Evolutionary conservation across 2,797 vertebrate species (phyloP).

Genomic region (Acrossocheilus wenchowensis): DNA sequence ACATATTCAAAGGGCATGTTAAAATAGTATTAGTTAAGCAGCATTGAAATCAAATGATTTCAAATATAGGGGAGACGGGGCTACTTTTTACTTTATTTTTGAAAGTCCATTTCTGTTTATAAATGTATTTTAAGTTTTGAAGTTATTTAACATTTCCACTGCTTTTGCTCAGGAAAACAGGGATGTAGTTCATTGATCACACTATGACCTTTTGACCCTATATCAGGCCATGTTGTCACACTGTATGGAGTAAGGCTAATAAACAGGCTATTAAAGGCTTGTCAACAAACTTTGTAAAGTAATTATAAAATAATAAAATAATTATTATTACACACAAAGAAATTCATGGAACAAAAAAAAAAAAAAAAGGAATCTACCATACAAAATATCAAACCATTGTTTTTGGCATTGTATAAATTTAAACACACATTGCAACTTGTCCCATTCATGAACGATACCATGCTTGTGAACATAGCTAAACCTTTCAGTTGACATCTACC

Average conservation of each 20-base stretch:
- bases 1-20: not conserved
- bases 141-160: not conserved
- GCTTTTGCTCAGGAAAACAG: not conserved
- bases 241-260: not conserved
- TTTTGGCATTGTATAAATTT: not conserved
- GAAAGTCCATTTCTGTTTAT: not conserved
- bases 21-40: not conserved
- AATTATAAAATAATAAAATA: not conserved
- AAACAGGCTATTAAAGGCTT: constrained; percentile 6
- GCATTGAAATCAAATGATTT: not conserved
- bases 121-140: not conserved
- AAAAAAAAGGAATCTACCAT: not conserved
- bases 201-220: constrained; percentile 31
- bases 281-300: not conserved
- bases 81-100: not conserved
- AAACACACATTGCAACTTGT: not conserved
- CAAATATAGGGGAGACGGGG: no score
- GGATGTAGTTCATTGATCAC: constrained; percentile 8
- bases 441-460: not conserved
- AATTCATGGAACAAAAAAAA: not conserved
- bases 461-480: not conserved
- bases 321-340: not conserved
- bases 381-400: not conserved
- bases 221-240: not conserved
- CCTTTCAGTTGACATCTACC: not conserved